Percentiles rank a stretch among this genome's conserved stretches.
These are phyloP conservation scores for Lamellibrachia satsuma DNA, from an alignment of 2,888 invertebrate genomes.

Conservation along the genomic window DNA sequence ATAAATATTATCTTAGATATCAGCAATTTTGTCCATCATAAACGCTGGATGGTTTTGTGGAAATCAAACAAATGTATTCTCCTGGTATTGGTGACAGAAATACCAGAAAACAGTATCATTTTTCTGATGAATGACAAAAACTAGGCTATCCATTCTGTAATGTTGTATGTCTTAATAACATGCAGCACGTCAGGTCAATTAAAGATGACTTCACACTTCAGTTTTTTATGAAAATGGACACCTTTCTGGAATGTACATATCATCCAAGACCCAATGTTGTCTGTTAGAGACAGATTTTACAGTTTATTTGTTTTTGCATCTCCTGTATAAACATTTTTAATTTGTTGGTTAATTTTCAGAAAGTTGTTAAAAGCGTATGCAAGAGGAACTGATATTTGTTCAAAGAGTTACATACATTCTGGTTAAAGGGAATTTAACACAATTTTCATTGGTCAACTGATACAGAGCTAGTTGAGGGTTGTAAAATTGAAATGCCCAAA, in stretches of 20 bases:
- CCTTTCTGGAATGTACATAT: neutral
- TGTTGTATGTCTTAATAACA: neutral
- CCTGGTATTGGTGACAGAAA: neutral
- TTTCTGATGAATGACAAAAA: neutral
- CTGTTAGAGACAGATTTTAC: neutral
- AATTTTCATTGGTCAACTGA: too few species aligned
- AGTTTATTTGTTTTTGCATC: neutral
- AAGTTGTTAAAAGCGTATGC: neutral
- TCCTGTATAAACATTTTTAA: neutral
- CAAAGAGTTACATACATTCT: too few species aligned
- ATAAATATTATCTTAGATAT: neutral
- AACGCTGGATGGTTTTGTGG: neutral
- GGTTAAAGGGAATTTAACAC: too few species aligned
- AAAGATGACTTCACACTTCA: neutral
- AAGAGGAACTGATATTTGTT: neutral
- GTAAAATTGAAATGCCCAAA: too few species aligned
- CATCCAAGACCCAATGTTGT: neutral
- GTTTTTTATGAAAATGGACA: neutral
- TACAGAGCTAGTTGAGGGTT: too few species aligned
- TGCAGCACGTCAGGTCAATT: neutral
- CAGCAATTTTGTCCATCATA: neutral
- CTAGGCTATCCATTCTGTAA: neutral
- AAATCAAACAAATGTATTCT: neutral
- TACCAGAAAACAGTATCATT: neutral
- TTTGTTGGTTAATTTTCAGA: neutral